Conservation (phyloP, 2,888 invertebrate genomes). For the Hemistola chrysoprasaria region DNA sequence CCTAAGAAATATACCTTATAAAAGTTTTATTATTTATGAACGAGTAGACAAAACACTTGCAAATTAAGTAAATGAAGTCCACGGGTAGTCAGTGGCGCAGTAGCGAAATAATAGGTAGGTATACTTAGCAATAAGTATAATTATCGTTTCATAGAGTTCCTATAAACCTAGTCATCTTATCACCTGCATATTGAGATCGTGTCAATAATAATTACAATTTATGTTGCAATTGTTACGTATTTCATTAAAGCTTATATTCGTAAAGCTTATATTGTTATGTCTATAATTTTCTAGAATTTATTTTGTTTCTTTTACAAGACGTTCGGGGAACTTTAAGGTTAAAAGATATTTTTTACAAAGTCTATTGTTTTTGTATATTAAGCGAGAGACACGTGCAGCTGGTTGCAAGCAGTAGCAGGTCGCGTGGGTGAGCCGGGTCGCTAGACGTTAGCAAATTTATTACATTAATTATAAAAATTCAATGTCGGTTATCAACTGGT, state of each 20-base stretch:
- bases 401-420: slow-evolving; percentile 16
- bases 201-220: slow-evolving; percentile 30
- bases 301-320: no score
- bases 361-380: no score
- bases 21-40: slow-evolving; percentile 48
- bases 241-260: no score
- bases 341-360: no score
- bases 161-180: slow-evolving; percentile 38
- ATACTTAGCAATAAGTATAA: no score
- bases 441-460: no score
- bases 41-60: slow-evolving; percentile 36
- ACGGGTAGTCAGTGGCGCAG: slow-evolving; percentile 62
- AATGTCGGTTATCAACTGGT: no score
- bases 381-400: no score
- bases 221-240: neutral
- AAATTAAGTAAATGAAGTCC: slow-evolving; percentile 59
- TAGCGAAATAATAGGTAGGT: slow-evolving; percentile 33
- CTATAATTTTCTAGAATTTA: slow-evolving; percentile 8
- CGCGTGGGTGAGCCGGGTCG: slow-evolving; percentile 37
- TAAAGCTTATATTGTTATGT: slow-evolving; percentile 13
- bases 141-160: no score
- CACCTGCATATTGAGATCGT: slow-evolving; percentile 42
- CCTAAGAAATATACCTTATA: no score
- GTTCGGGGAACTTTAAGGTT: no score
- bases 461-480: no score